Percentiles rank a stretch among this genome's conserved stretches.
Evolutionary conservation across 2,797 vertebrate genomes (phyloP).

Genomic region (Lutra lutra): DNA sequence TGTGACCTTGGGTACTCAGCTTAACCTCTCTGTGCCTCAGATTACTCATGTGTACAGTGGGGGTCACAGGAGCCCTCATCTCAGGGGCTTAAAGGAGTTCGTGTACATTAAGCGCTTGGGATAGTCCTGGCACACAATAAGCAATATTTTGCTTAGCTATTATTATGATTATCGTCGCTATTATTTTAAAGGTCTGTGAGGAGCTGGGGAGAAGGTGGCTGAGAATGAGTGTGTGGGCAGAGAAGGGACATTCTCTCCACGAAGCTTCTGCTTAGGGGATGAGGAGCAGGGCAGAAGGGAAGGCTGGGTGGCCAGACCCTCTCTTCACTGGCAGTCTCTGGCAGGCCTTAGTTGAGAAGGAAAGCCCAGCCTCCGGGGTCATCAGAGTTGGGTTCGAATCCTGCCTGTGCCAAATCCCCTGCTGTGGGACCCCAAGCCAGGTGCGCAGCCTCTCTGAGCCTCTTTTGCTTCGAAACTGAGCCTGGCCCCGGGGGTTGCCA

Average conservation of each 20-base stretch:
- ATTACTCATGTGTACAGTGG: background rate
- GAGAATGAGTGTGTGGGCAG: background rate
- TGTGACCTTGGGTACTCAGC: background rate
- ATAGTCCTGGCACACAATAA: background rate
- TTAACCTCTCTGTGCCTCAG: background rate
- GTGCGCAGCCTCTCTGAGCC: background rate
- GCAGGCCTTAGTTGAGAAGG: background rate
- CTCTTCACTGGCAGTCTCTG: background rate
- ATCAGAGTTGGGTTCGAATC: background rate
- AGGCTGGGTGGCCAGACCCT: background rate
- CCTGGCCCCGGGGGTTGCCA: too few relatives aligned
- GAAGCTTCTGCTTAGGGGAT: background rate
- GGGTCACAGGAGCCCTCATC: accelerated
- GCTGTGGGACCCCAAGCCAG: background rate
- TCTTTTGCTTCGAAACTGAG: background rate
- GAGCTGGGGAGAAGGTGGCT: background rate
- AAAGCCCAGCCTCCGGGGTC: background rate
- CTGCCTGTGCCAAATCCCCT: background rate
- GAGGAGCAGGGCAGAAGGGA: background rate
- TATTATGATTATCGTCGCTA: background rate
- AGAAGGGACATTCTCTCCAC: background rate
- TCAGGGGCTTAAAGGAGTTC: background rate
- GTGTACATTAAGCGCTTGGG: background rate
- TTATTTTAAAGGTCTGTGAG: background rate
- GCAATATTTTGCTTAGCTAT: background rate